A percentile compares a stretch with the other conserved stretches of the same genome.
phyloP scores from a whole-genome alignment of 1,140 invertebrate genomes.

The Sycobia sp. region DNA sequence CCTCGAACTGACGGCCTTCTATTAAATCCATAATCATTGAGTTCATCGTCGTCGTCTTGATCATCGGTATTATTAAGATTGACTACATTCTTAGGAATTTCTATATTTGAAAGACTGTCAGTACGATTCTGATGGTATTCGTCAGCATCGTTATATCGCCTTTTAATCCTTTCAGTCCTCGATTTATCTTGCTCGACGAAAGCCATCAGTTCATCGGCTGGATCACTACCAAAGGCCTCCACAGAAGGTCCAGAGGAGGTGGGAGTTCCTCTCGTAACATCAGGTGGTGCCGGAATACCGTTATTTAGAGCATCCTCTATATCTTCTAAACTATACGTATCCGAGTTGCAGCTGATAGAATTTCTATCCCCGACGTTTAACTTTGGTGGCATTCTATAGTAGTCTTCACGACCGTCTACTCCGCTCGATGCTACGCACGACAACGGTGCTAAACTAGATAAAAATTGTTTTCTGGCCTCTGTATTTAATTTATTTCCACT shows the following conservation, averaged over 20 bases:
- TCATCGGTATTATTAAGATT: conserved; percentile 17
- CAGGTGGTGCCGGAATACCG: conserved; percentile 66
- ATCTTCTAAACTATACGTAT: conserved; percentile 71
- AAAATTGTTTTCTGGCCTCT: conserved; percentile 72
- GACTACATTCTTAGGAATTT: conserved; percentile 21
- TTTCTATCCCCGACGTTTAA: conserved; percentile 58
- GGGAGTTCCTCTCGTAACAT: conserved; percentile 76
- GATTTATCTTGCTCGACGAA: conserved; percentile 84
- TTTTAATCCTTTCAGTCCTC: conserved; percentile 79
- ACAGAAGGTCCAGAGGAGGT: conserved; percentile 41
- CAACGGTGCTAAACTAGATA: conserved; percentile 75
- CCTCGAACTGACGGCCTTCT: conserved; percentile 82
- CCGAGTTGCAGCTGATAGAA: conserved; percentile 58
- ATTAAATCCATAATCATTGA: conserved; percentile 88
- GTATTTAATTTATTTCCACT: conserved; percentile 54
- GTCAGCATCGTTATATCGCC: conserved; percentile 67
- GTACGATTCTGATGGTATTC: conserved; percentile 24
- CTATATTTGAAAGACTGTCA: conserved; percentile 31
- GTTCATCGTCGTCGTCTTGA: conserved; percentile 77
- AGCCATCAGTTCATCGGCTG: conserved; percentile 76
- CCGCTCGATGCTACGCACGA: conserved; percentile 71
- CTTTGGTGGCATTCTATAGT: conserved; percentile 69
- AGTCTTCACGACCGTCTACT: conserved; percentile 69
- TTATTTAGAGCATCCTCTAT: conserved; percentile 67
- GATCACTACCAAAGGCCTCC: conserved; percentile 43